phyloP scores from a whole-genome alignment of 2,797 vertebrate genomes.

The Neoniphon sammara region DNA sequence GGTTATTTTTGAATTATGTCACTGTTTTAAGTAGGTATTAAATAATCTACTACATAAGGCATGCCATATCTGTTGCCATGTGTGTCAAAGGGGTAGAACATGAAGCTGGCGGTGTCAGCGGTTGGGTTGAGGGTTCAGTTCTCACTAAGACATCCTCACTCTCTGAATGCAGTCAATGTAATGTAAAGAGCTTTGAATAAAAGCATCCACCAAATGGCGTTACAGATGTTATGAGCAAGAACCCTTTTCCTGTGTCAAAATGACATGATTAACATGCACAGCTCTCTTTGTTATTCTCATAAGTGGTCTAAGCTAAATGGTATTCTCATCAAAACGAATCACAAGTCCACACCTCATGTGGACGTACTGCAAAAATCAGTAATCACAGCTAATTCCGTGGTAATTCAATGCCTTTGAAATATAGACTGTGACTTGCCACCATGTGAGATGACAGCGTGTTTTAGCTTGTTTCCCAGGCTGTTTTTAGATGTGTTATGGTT shows the following conservation, averaged over 20 bases:
- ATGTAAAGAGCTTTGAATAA: slow-evolving; percentile 46
- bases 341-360: slow-evolving; percentile 38
- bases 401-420: slow-evolving; percentile 70
- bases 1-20: neutral
- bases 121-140: slow-evolving; percentile 36
- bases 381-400: slow-evolving; percentile 64
- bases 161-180: slow-evolving; percentile 37
- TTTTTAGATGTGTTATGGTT: slow-evolving; percentile 82
- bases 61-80: too few species aligned
- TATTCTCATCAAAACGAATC: slow-evolving; percentile 53
- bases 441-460: slow-evolving; percentile 61
- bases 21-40: too few species aligned
- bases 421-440: slow-evolving; percentile 61
- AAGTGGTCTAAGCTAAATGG: slow-evolving; percentile 44
- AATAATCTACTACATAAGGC: too few species aligned
- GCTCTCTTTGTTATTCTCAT: slow-evolving; percentile 44
- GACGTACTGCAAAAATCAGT: slow-evolving; percentile 62
- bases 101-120: slow-evolving; percentile 45
- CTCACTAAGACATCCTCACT: slow-evolving; percentile 54
- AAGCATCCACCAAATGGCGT: slow-evolving; percentile 44
- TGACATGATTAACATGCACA: slow-evolving; percentile 46
- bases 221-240: slow-evolving; percentile 67
- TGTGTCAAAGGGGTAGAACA: neutral
- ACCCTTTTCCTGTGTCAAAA: slow-evolving; percentile 70
- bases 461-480: slow-evolving; percentile 79